Evolutionary conservation across 2,888 invertebrate genomes (phyloP), one percentile per base, ranked within the genome.

Genomic region (Xestia xanthographa): DNA sequence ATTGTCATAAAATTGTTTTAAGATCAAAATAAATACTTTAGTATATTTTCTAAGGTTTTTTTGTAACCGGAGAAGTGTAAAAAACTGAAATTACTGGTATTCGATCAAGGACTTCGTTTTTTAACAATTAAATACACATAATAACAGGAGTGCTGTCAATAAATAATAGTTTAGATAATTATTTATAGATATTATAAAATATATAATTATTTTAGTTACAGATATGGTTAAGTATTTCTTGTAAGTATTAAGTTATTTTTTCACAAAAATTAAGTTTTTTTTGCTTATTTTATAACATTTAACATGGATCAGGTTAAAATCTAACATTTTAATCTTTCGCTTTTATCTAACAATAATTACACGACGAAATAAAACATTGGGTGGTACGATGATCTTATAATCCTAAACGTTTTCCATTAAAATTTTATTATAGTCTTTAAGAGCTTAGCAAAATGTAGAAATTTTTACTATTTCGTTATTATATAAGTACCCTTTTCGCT

Each of bases 401-500:
- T 68, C 45, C 76, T 85, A 84, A 75, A 79, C 38, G 66, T 79
- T 83, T 86, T 77, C 82, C 70, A 83, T 82, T 84, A 80, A 86
- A 82, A 82, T 86, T 87, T 83, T 87, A 86, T 77, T 66, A 82
- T 83, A 91, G 87, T 89, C 88, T 89, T 90, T 86, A 86, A 83
- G 90, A 92, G 89, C 89, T 90, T 91, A 92, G 91, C 90, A 90
- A 92, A 90, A 91, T 84, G 90, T 92, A 92, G 89, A 92, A 91
- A 91, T 75, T 73, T 89, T 88, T 62, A 80, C 74, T 88, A 87
- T 89, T 88, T 91, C 86, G 83, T 89, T 90, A 86, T 78, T 88
- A 87, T 90, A 88, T 90, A 92, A 91, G 88, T 94, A 94, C 93
- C 92, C 93, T 94, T 93, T 87, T 90, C 90, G 82, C 89, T 88